Base-by-base conservation (phyloP, 1,140 invertebrate genomes). In the Nebria ingens region DNA sequence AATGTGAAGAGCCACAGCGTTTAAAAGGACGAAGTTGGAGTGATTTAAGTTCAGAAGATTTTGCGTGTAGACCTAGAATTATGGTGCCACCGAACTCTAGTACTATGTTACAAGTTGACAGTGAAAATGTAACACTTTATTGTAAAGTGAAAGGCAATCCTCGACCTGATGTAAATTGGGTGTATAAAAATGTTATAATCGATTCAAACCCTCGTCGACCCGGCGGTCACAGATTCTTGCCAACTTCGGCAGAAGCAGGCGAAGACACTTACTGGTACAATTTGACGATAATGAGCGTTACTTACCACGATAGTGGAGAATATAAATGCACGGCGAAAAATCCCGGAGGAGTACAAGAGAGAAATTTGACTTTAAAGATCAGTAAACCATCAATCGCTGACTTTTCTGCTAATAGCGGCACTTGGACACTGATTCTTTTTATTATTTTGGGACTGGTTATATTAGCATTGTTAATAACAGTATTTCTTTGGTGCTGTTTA, bases 271-370 rank as follows among this genome's bases (percentile, higher is more conserved):
- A 74, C 72, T 85, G 86, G 90, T 73, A 86, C 57, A 86, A 93
- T 72, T 70, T 91, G 22, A 90, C 87, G 1, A 84, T 93, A 21
- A 71, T 79, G 0, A 78, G 86, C 50, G 79, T 88, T 0, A 75
- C 76, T 4, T 73, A 74, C 15, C 79, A 84, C 6, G 93, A 97
- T 70, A 82, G 83, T 62, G 93, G 93, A 0, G 83, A 89, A 51
- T 97, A 95, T 68, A 78, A 82, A n/a, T 97, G 93, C 62, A 77
- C 86, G 3, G 91, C 90, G 0, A 85, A 84, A 54, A 97, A 93
- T 70, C 77, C 82, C 0, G 92, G 87, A 1, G 93, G 93, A 0
- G 79, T 83, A 6, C 85, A 86, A 29, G 85, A 89, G 63, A 80
- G 75, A 55, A 89, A 79, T 67, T 70, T 93, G 0, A 83, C 80